These are phyloP conservation scores for Carlito syrichta DNA, from an alignment of 2,113 vertebrate species.

Conservation along the genomic window DNA sequence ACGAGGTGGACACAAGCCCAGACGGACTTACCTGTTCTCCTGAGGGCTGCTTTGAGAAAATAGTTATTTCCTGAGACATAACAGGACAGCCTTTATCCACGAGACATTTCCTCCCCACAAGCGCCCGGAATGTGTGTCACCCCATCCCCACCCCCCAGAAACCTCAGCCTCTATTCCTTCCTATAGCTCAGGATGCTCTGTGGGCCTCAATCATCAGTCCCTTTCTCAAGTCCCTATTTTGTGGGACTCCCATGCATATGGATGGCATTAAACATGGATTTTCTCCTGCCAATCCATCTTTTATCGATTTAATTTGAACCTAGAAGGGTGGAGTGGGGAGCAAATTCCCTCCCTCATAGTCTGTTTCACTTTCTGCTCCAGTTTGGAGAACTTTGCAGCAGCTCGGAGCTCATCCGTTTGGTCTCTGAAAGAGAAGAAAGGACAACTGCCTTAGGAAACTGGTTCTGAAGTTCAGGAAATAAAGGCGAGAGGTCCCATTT, in stretches of 20 bases:
- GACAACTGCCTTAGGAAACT: fast-evolving
- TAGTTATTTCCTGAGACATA: background rate
- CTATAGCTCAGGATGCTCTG: too few species aligned
- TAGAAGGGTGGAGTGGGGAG: too few species aligned
- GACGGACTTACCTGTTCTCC: background rate
- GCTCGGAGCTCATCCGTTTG: background rate
- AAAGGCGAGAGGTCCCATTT: background rate
- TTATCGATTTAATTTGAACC: too few species aligned
- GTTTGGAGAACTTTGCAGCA: background rate
- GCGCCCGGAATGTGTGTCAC: background rate
- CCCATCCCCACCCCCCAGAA: background rate
- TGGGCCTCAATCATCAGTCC: too few species aligned
- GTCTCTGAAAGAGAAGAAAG: background rate
- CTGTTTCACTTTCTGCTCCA: background rate
- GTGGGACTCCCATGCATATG: too few species aligned
- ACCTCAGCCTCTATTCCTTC: background rate
- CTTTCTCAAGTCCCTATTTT: too few species aligned
- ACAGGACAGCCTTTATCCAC: background rate
- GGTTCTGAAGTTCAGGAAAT: fast-evolving
- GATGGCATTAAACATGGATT: too few species aligned
- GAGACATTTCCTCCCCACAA: background rate
- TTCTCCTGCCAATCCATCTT: too few species aligned
- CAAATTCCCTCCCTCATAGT: too few species aligned
- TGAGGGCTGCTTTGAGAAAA: background rate
- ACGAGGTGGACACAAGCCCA: background rate